Conservation (phyloP, 1,140 invertebrate genomes). For the Ctenoplectra terminalis region DNA sequence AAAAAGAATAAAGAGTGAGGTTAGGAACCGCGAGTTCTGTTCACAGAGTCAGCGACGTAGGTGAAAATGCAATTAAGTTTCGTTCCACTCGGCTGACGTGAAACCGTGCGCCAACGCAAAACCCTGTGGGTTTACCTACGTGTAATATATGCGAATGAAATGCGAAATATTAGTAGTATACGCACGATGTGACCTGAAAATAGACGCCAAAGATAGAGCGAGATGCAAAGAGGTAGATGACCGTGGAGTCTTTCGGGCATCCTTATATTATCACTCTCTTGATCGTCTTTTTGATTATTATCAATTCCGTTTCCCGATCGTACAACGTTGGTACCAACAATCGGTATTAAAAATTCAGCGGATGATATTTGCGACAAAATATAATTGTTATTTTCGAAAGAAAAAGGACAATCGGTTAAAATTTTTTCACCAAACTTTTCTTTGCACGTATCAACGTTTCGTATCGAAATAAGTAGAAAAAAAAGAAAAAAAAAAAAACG, state of each 20-base stretch:
- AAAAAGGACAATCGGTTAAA: background rate
- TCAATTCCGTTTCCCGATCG: background rate
- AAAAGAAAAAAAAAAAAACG: too few species aligned
- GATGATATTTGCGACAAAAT: background rate
- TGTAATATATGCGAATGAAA: constrained; percentile 54
- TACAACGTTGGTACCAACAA: background rate
- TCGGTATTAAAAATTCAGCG: background rate
- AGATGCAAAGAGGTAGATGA: constrained; percentile 58
- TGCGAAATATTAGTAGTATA: constrained; percentile 54
- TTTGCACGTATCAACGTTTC: background rate
- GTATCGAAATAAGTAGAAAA: too few species aligned
- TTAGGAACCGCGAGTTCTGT: constrained; percentile 36
- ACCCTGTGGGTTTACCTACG: background rate
- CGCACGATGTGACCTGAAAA: constrained; percentile 60
- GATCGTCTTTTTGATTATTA: background rate
- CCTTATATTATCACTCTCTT: background rate
- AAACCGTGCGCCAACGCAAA: constrained; percentile 41
- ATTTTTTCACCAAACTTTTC: background rate
- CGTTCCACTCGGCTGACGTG: constrained; percentile 62
- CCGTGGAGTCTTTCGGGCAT: constrained; percentile 42
- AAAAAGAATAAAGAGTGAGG: constrained; percentile 39
- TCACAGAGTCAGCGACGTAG: constrained; percentile 36
- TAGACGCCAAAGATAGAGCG: constrained; percentile 47
- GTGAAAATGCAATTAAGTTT: constrained; percentile 67
- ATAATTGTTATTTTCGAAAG: background rate